Conservation (phyloP, 2,888 invertebrate genomes). For the Agrotis segetum region DNA sequence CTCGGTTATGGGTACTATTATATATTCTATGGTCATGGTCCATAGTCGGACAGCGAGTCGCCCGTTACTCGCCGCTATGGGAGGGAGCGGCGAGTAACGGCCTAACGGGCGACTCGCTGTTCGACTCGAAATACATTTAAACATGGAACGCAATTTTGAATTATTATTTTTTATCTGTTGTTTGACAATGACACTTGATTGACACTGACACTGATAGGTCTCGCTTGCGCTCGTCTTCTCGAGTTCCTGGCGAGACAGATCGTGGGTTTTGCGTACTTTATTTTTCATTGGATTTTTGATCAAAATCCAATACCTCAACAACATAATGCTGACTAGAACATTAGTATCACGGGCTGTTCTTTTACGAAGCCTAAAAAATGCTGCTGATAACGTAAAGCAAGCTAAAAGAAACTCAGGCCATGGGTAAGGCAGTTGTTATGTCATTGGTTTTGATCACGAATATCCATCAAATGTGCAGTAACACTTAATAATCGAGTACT, state of each 20-base stretch:
- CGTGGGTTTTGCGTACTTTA: neutral
- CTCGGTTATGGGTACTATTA: too few relatives aligned
- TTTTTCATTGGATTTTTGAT: slow-evolving; percentile 29
- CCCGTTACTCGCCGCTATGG: too few relatives aligned
- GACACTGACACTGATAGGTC: neutral
- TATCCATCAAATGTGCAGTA: neutral
- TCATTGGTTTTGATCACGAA: slow-evolving; percentile 67
- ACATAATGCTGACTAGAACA: slow-evolving; percentile 80
- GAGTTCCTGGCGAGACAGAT: neutral
- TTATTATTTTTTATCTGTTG: neutral
- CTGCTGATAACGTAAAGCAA: slow-evolving; percentile 79
- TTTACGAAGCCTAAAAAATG: slow-evolving; percentile 76
- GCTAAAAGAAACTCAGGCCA: slow-evolving; percentile 82
- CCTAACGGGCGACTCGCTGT: too few relatives aligned
- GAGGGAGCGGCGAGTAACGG: too few relatives aligned
- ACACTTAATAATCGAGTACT: neutral
- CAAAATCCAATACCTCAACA: slow-evolving; percentile 12
- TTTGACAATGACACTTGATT: neutral
- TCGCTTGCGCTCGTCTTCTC: neutral
- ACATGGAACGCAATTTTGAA: neutral
- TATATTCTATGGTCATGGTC: too few relatives aligned
- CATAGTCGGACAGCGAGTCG: too few relatives aligned
- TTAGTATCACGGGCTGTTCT: slow-evolving; percentile 79
- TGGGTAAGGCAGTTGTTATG: slow-evolving; percentile 85
- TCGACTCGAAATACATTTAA: neutral